phyloP scores from a whole-genome alignment of 2,797 vertebrate species.

The Varecia variegata region DNA sequence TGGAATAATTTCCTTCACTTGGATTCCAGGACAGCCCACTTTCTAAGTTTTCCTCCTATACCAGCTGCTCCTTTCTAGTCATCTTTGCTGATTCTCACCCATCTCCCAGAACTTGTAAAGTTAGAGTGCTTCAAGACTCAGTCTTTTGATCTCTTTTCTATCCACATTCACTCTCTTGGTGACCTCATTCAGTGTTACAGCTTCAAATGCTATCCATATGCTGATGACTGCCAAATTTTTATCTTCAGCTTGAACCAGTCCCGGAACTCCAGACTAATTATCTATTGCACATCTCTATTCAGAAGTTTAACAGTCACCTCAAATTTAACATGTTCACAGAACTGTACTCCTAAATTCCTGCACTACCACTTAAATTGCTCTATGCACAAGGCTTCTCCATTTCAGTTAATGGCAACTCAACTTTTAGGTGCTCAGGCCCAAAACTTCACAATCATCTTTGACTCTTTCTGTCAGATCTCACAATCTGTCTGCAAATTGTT shows the following conservation, averaged over 20 bases:
- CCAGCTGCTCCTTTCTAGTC: neutral
- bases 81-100: neutral
- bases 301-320: neutral
- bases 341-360: neutral
- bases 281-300: neutral
- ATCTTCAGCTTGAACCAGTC: slow-evolving; percentile 4
- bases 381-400: neutral
- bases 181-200: neutral
- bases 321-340: slow-evolving; percentile 5
- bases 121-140: neutral
- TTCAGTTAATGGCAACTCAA: neutral
- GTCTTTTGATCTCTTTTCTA: neutral
- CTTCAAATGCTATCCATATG: neutral
- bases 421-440: neutral
- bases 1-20: neutral
- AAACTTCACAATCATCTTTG: neutral
- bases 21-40: neutral
- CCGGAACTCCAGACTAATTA: neutral
- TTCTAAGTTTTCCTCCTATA: neutral
- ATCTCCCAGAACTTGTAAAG: neutral
- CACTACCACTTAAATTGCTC: neutral
- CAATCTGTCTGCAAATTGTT: slow-evolving; percentile 18
- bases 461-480: neutral
- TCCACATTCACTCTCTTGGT: neutral
- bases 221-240: neutral